A percentile compares a stretch with the other conserved stretches of the same genome.
Evolutionary conservation across 2,888 invertebrate genomes (phyloP).

Genomic region (Drosophila merina): DNA sequence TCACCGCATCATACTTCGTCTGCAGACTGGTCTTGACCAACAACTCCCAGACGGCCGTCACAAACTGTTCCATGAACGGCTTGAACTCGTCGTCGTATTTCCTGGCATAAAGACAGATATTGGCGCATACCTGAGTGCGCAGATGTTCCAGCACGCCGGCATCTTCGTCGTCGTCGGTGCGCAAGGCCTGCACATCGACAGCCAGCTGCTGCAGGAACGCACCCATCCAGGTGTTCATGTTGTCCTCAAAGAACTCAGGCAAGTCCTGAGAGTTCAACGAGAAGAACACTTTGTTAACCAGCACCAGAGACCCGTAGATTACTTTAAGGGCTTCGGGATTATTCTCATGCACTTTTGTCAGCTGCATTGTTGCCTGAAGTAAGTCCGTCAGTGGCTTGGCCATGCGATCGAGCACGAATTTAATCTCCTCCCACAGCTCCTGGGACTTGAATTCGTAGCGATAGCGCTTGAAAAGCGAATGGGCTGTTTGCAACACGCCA

Average conservation of each 20-base stretch:
- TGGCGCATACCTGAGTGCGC: conserved; percentile 98
- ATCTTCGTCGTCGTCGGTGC: conserved; percentile 92
- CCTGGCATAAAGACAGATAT: conserved; percentile 96
- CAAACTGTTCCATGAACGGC: conserved; percentile 94
- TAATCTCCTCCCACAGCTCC: conserved; percentile 97
- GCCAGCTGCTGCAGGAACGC: conserved; percentile 93
- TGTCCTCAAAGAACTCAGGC: conserved; percentile 99
- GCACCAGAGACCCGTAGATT: conserved; percentile 94
- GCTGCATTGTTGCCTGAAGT: conserved; percentile 93
- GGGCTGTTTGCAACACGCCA: conserved; percentile 96
- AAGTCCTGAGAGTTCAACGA: conserved; percentile 98
- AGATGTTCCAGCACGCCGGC: conserved; percentile 95
- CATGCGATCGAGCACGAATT: conserved; percentile 96
- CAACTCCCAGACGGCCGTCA: conserved; percentile 97
- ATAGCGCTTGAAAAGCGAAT: conserved; percentile 98
- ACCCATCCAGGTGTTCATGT: conserved; percentile 97
- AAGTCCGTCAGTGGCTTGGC: conserved; percentile 97
- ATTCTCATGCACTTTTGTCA: conserved; percentile 90
- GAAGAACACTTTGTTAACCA: conserved; percentile 97
- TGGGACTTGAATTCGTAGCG: conserved; percentile 98
- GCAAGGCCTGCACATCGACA: conserved; percentile 90
- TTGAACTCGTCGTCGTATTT: conserved; percentile 99
- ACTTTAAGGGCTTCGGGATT: conserved; percentile 92
- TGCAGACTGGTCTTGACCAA: conserved; percentile 93
- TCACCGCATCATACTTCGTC: conserved; percentile 95